Conservation (phyloP, 2,888 invertebrate genomes). For the Lepidonotus clava region DNA sequence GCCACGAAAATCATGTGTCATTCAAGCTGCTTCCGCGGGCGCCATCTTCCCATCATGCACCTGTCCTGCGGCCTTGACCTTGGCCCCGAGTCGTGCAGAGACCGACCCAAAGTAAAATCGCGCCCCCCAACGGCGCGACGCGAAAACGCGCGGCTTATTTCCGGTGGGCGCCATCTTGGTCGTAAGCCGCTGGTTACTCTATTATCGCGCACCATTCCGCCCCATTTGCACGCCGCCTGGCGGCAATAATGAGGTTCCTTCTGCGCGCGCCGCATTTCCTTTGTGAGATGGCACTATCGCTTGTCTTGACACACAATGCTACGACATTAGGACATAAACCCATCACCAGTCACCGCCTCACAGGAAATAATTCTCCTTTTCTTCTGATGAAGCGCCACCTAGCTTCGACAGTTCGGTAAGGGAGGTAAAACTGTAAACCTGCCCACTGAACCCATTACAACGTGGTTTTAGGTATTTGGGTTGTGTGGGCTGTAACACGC, state of each 20-base stretch:
- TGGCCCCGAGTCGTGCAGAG: neutral
- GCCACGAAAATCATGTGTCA: slow-evolving; percentile 36
- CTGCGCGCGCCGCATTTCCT: neutral
- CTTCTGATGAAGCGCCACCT: too few species aligned
- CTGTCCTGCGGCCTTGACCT: slow-evolving; percentile 24
- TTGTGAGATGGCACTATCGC: neutral
- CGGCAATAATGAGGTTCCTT: neutral
- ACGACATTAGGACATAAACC: too few species aligned
- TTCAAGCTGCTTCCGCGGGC: neutral
- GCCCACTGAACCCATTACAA: too few species aligned
- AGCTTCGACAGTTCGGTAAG: too few species aligned
- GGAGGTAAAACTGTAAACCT: too few species aligned
- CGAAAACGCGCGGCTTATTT: slow-evolving; percentile 3
- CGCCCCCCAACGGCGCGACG: neutral
- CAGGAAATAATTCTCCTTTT: too few species aligned
- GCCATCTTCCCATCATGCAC: slow-evolving; percentile 14
- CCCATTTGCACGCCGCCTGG: too few species aligned
- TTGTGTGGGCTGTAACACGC: too few species aligned
- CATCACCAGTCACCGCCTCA: too few species aligned
- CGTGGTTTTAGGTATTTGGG: too few species aligned
- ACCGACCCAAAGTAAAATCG: neutral
- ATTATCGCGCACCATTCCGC: neutral
- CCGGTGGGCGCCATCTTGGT: slow-evolving; percentile 1
- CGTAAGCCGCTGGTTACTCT: neutral
- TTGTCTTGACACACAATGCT: too few species aligned